Conservation (phyloP, 2,888 invertebrate genomes). For the Apocheima hispidaria region DNA sequence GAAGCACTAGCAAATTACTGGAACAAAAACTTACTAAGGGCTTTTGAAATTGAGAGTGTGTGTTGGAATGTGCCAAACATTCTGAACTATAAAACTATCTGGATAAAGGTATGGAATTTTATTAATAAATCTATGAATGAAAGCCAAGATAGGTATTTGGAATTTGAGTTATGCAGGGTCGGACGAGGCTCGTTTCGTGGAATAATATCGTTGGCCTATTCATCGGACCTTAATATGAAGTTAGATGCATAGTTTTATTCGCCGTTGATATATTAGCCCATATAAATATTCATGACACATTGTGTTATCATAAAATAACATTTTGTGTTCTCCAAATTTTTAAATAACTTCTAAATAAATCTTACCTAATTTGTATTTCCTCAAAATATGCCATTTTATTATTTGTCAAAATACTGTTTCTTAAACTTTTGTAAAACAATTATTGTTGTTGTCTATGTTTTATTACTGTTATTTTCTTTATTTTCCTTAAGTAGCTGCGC, state of each 20-base stretch:
- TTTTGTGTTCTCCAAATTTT: too few species aligned
- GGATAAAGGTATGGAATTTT: constrained; percentile 40
- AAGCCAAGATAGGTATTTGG: constrained; percentile 35
- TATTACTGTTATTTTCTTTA: too few species aligned
- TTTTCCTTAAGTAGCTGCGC: too few species aligned
- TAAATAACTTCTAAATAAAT: too few species aligned
- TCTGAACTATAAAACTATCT: constrained; percentile 34
- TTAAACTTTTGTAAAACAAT: too few species aligned
- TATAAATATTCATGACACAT: not conserved
- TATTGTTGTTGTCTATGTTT: too few species aligned
- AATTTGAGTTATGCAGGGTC: constrained; percentile 36
- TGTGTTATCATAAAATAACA: not conserved
- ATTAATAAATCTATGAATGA: constrained; percentile 42
- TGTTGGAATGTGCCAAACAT: constrained; percentile 13
- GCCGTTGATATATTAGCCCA: constrained; percentile 22
- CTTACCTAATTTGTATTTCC: too few species aligned
- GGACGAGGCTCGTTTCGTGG: constrained; percentile 27
- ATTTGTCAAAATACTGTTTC: too few species aligned
- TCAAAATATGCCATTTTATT: too few species aligned
- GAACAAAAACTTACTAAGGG: constrained; percentile 28
- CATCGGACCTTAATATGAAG: constrained; percentile 28
- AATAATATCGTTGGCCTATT: constrained; percentile 30
- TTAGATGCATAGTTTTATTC: constrained; percentile 30
- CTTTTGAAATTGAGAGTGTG: constrained; percentile 36
- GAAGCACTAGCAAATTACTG: constrained; percentile 9